These are phyloP conservation scores for Laspeyria flexula DNA, from an alignment of 2,888 invertebrate genomes.

Conservation along the genomic window DNA sequence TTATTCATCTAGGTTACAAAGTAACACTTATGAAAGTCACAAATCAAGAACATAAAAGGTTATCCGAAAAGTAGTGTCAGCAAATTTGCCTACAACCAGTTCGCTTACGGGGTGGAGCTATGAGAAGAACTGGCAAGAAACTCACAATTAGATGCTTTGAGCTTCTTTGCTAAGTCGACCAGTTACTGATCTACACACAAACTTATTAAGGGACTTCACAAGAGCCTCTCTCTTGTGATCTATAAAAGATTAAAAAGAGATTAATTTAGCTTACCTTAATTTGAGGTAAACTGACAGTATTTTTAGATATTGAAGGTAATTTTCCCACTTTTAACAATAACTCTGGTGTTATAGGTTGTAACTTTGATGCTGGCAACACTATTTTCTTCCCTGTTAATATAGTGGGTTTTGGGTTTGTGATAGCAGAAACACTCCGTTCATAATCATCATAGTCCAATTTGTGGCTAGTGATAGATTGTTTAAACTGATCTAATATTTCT, in stretches of 20 bases:
- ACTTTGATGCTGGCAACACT: conserved; percentile 74
- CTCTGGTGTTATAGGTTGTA: conserved; percentile 72
- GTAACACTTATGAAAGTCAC: no score
- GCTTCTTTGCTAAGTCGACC: no score
- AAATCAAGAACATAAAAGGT: no score
- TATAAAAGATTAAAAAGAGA: no score
- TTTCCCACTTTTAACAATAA: conserved; percentile 62
- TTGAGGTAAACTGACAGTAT: conserved; percentile 25
- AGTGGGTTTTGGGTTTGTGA: background rate
- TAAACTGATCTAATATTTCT: conserved; percentile 52
- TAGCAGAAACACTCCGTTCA: conserved; percentile 13
- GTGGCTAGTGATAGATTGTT: conserved; percentile 42
- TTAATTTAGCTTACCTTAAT: conserved; percentile 22
- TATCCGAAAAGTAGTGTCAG: no score
- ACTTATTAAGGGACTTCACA: no score
- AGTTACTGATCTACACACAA: no score
- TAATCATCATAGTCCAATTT: conserved; percentile 54
- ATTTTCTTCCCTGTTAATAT: conserved; percentile 45
- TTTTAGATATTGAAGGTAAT: conserved; percentile 30
- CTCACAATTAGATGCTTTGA: no score
- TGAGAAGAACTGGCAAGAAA: no score
- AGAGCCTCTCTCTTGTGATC: no score
- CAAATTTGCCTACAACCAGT: no score
- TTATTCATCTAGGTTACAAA: background rate
- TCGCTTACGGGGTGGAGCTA: background rate